phyloP scores from a whole-genome alignment of 2,888 invertebrate species.

The Punctoribates punctum region DNA sequence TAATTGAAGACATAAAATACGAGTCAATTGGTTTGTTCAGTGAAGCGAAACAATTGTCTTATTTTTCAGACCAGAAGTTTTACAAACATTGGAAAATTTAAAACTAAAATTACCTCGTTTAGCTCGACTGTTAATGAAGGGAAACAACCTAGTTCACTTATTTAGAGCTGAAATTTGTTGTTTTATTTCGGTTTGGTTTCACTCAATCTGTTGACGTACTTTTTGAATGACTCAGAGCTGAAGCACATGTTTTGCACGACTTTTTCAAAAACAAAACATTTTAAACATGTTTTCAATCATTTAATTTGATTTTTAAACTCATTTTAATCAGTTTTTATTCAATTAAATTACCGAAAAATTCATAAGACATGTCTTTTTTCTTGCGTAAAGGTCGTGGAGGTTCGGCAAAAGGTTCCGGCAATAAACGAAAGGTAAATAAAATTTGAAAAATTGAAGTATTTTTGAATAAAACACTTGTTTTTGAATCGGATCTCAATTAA shows the following conservation, averaged over 20 bases:
- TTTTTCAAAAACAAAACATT: background rate
- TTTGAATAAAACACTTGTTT: background rate
- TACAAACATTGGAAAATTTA: too few relatives aligned
- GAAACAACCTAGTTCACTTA: too few relatives aligned
- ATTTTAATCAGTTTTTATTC: background rate
- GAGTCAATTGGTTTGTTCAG: background rate
- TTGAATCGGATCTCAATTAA: background rate
- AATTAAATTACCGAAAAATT: background rate
- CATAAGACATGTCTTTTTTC: constrained; percentile 39
- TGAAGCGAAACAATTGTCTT: background rate
- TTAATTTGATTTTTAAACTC: background rate
- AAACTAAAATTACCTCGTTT: too few relatives aligned
- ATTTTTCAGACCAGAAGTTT: background rate
- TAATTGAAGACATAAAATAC: background rate
- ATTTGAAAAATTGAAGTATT: background rate
- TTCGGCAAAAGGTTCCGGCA: background rate
- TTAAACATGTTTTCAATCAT: background rate
- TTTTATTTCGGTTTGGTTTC: too few relatives aligned
- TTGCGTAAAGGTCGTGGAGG: constrained; percentile 21
- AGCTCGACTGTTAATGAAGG: too few relatives aligned
- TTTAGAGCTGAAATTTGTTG: too few relatives aligned
- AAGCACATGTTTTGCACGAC: constrained; percentile 25
- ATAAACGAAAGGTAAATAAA: constrained; percentile 8
- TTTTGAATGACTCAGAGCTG: background rate
- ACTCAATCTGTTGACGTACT: too few relatives aligned